These are phyloP conservation scores for Apteryx owenii DNA, from an alignment of 2,113 vertebrate species.

Conservation along the genomic window DNA sequence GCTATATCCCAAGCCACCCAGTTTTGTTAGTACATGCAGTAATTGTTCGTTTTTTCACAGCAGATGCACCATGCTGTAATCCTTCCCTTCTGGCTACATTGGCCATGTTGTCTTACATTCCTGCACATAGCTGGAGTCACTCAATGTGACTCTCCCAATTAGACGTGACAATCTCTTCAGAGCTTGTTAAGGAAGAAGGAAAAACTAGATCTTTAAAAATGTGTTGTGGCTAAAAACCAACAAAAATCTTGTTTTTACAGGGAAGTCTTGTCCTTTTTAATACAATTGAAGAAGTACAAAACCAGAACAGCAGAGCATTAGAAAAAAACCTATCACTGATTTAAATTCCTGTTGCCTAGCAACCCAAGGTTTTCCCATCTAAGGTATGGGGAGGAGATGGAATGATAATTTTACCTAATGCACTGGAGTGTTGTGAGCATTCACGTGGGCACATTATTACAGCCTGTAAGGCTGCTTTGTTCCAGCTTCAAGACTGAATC, in stretches of 20 bases:
- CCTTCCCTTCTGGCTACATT: conserved; percentile 36
- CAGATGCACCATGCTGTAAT: conserved; percentile 60
- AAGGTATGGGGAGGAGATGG: conserved; percentile 1
- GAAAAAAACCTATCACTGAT: not conserved
- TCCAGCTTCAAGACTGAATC: not conserved
- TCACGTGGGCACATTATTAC: not conserved
- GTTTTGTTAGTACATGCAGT: conserved; percentile 52
- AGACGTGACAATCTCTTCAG: conserved; percentile 18
- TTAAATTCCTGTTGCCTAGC: conserved; percentile 45
- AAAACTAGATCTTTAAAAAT: not conserved
- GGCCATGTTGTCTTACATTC: conserved; percentile 50
- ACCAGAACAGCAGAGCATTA: not conserved
- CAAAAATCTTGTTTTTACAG: not conserved
- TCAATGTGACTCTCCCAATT: conserved; percentile 1
- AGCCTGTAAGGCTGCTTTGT: not conserved
- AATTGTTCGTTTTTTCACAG: conserved; percentile 57
- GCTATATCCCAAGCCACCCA: conserved; percentile 48
- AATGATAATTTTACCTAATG: conserved; percentile 25
- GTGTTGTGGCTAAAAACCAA: not conserved
- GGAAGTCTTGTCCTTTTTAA: not conserved
- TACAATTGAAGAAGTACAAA: conserved; percentile 21
- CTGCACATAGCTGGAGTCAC: conserved; percentile 35
- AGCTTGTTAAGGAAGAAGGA: conserved; percentile 32
- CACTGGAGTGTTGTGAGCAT: not conserved
- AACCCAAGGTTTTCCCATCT: conserved; percentile 3